Evolutionary conservation across 2,797 vertebrate species (phyloP), one percentile per base, ranked within the genome.

Genomic region (Xenentodon cancila): DNA sequence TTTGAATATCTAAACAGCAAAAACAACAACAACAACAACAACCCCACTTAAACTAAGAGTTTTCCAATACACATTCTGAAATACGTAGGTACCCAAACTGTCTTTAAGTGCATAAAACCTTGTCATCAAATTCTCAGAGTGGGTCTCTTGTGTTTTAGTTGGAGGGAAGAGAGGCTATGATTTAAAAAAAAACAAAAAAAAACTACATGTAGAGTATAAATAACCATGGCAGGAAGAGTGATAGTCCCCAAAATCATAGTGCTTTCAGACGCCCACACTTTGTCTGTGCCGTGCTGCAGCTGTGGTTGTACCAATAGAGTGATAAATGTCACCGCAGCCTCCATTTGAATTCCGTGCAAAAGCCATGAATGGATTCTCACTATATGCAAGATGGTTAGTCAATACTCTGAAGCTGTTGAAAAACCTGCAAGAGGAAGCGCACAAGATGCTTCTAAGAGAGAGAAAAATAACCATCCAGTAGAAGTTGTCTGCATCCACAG

Each of bases 1-100:
- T 76, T 70, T 76, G 48, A 87, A 85, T 79, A 85, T 72, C 47
- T 79, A 52, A 61, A 82, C 80, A 84, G 82, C 79, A 84, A n/a
- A n/a, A n/a, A 78, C 68, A 71, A 56, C 42, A 64, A 55, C 80
- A 84, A 80, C 68, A 71, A 56, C 42, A 68, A 55, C 60, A 62
- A 79, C 20, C 43, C 49, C 43, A 60, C 45, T 71, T 45, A 56
- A 72, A 60, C 52, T 52, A 7, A 17, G 6, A 53, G 18, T 62
- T 48, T 57, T 55, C 44, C 1, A 1, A 13, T 42, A 37, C 18
- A 22, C 37, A 53, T 50, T 55, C 22, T 52, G 44, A 59, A 73
- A 76, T 51, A 19, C 11, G 25, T 12, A 9, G 13, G 15, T 45
- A 27, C 30, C 25, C 2, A 21, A 67, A 74, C 21, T 53, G 0